Evolutionary conservation across 2,113 vertebrate species (phyloP).

Genomic region (Poecile atricapillus): DNA sequence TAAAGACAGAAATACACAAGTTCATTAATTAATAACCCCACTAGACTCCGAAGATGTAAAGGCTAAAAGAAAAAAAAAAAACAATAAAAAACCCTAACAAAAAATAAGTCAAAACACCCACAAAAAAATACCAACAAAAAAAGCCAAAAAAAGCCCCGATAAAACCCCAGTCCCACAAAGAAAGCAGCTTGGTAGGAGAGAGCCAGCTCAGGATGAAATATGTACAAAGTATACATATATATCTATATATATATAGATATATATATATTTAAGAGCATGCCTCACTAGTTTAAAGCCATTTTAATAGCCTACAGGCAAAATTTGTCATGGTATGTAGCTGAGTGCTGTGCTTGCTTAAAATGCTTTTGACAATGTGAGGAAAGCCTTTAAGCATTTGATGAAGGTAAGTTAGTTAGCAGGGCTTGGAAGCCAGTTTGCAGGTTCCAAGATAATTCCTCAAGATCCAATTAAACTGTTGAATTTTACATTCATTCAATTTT

Average conservation of each 20-base stretch:
- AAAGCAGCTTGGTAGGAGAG: not conserved
- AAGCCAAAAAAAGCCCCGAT: too few species aligned
- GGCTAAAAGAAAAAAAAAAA: not conserved
- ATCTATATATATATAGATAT: not conserved
- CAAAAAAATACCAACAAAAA: not conserved
- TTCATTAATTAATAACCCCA: slow-evolving; percentile 52
- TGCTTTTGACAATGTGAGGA: slow-evolving; percentile 58
- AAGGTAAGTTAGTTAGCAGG: slow-evolving; percentile 59
- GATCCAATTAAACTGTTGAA: slow-evolving; percentile 65
- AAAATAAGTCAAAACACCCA: too few species aligned
- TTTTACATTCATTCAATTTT: slow-evolving; percentile 63
- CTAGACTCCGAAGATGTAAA: not conserved
- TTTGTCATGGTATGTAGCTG: slow-evolving; percentile 40
- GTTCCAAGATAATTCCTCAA: slow-evolving; percentile 49
- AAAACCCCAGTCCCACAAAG: not conserved
- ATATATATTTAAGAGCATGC: not conserved
- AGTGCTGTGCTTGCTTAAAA: slow-evolving; percentile 47
- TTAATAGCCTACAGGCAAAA: slow-evolving; percentile 43
- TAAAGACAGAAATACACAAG: slow-evolving; percentile 25
- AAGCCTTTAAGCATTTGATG: slow-evolving; percentile 68
- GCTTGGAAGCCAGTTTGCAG: slow-evolving; percentile 48
- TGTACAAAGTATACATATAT: not conserved
- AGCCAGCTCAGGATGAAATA: not conserved
- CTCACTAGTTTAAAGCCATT: slow-evolving; percentile 40
- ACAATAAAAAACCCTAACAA: not conserved